Conservation (phyloP, 2,888 invertebrate species). For the Brenthis daphne region DNA sequence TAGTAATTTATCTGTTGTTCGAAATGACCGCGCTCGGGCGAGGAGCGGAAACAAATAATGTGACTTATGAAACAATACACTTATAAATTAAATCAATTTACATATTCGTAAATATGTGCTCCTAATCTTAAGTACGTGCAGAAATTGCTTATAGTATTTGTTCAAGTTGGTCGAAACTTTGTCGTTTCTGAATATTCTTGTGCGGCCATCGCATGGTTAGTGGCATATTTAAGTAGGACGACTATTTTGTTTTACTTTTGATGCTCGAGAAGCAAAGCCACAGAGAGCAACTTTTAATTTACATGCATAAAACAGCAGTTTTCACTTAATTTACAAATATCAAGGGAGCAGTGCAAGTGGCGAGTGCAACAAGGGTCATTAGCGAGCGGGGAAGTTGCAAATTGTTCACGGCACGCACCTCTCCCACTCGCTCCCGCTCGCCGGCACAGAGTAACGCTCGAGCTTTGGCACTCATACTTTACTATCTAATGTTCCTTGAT, state of each 20-base stretch:
- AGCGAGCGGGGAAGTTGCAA: constrained; percentile 32
- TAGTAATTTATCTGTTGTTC: constrained; percentile 26
- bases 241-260: no score
- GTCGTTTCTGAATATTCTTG: neutral
- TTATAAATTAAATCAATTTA: no score
- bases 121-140: no score
- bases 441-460: constrained; percentile 18
- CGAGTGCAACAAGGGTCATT: constrained; percentile 8
- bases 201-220: no score
- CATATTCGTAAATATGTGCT: no score
- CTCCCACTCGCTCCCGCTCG: constrained; percentile 29
- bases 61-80: neutral
- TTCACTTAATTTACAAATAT: constrained; percentile 13
- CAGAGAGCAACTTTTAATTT: neutral
- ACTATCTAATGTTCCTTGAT: neutral
- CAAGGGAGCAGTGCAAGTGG: constrained; percentile 14
- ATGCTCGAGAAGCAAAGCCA: no score
- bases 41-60: neutral
- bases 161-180: neutral
- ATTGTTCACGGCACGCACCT: constrained; percentile 33
- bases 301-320: constrained; percentile 10
- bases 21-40: neutral
- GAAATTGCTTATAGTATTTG: neutral
- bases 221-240: no score
- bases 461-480: neutral